These are phyloP conservation scores for Eulemur coronatus DNA, from an alignment of 2,797 vertebrate genomes.

Conservation along the genomic window DNA sequence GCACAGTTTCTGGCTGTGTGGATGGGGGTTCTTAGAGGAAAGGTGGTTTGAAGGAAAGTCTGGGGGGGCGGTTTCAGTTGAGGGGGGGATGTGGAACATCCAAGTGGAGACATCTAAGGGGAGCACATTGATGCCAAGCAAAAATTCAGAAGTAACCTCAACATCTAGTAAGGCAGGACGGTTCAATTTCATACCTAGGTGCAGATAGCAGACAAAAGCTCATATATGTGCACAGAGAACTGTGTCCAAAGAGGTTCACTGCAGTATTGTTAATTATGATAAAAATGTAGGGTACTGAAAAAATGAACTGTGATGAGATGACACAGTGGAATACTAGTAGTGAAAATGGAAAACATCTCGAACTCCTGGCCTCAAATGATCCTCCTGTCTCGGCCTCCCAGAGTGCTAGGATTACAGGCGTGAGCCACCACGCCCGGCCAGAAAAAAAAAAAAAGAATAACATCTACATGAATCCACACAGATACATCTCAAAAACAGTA, in stretches of 20 bases:
- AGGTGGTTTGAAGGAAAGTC: background rate
- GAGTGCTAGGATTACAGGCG: background rate
- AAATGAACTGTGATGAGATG: background rate
- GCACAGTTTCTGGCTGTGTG: background rate
- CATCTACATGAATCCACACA: background rate
- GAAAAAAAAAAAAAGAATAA: constrained; percentile 18
- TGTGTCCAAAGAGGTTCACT: background rate
- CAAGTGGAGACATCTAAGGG: background rate
- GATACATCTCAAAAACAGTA: background rate
- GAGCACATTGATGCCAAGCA: background rate
- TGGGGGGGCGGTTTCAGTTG: background rate
- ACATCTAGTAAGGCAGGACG: background rate
- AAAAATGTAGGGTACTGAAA: background rate
- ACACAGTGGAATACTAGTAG: background rate
- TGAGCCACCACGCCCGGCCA: accelerated
- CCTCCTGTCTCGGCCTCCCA: background rate
- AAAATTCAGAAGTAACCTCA: background rate
- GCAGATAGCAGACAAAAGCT: background rate
- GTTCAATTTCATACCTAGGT: background rate
- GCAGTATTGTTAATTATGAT: background rate
- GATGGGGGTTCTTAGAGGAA: background rate
- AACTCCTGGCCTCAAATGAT: too few species aligned
- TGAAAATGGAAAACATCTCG: background rate
- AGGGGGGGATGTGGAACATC: background rate
- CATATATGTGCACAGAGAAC: background rate